phyloP scores from a whole-genome alignment of 2,797 vertebrate genomes.

The Enteromius paludinosus region DNA sequence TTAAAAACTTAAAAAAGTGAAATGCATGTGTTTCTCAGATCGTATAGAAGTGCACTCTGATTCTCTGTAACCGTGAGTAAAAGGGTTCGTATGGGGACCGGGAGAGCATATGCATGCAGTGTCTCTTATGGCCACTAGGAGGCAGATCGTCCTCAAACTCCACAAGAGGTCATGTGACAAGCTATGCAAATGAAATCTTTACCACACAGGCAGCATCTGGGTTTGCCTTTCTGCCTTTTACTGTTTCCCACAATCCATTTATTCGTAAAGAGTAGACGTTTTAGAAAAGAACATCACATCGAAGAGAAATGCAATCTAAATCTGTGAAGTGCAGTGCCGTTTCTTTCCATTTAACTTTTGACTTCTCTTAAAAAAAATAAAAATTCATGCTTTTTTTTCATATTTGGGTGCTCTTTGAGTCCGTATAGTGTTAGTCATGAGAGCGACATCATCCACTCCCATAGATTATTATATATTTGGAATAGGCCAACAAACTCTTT shows the following conservation, averaged over 20 bases:
- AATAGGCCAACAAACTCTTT: constrained; percentile 17
- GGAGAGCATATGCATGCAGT: constrained; percentile 22
- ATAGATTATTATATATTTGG: constrained; percentile 21
- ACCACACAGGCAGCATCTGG: constrained; percentile 19
- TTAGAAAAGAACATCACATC: neutral
- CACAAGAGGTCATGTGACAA: constrained; percentile 18
- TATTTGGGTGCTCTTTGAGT: neutral
- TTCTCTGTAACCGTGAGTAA: constrained; percentile 45
- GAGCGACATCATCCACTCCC: neutral
- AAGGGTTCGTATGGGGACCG: constrained; percentile 61
- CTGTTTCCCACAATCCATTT: constrained; percentile 20
- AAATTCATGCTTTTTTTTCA: neutral
- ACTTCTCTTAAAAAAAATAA: neutral
- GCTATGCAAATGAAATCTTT: constrained; percentile 9
- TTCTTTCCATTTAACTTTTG: neutral
- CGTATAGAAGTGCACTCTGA: neutral
- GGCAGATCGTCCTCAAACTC: constrained; percentile 42
- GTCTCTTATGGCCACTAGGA: constrained; percentile 40
- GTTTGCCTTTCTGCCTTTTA: neutral
- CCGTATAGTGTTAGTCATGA: neutral
- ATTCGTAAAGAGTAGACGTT: neutral
- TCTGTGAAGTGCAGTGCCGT: neutral
- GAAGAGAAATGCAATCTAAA: neutral
- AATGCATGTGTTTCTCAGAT: neutral
- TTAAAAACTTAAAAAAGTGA: neutral